Conservation (phyloP, 2,888 invertebrate genomes). For the Agrilus mali region DNA sequence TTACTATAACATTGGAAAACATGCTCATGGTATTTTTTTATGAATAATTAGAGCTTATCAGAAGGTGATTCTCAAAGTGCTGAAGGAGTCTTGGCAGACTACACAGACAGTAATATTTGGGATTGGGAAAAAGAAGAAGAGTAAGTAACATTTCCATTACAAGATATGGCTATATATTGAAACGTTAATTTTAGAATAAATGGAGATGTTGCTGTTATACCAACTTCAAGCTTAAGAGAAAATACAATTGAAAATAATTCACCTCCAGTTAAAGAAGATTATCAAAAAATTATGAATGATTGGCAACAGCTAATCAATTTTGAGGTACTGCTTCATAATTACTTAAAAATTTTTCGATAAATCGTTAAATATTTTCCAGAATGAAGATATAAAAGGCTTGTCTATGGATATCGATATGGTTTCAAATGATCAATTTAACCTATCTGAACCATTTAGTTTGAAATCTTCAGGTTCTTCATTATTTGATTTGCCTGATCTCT, state of each 20-base stretch:
- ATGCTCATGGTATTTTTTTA: neutral
- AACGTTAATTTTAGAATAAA: conserved; percentile 24
- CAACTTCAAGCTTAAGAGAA: conserved; percentile 28
- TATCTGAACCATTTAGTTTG: too few relatives aligned
- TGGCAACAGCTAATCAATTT: conserved; percentile 38
- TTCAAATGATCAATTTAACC: too few relatives aligned
- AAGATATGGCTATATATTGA: neutral
- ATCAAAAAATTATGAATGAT: conserved; percentile 37
- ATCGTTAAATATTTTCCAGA: neutral
- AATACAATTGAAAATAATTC: conserved; percentile 20
- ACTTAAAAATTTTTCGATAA: conserved; percentile 4
- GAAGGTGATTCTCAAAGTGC: conserved; percentile 7
- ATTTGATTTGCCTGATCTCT: too few relatives aligned
- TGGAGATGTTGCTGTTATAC: conserved; percentile 33
- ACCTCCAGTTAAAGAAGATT: conserved; percentile 34
- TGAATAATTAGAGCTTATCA: neutral
- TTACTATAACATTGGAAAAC: neutral
- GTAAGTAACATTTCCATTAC: conserved; percentile 22
- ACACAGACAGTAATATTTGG: conserved; percentile 13
- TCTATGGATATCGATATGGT: conserved; percentile 1
- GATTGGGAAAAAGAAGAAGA: conserved; percentile 27
- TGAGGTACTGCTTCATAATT: conserved; percentile 24
- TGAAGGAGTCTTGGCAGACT: conserved; percentile 4
- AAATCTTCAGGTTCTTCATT: too few relatives aligned
- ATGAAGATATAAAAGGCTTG: conserved; percentile 6